Percentiles rank a stretch among this genome's conserved stretches.
Conservation (phyloP, 2,888 invertebrate genomes). For the Drosophila macrospina region DNA sequence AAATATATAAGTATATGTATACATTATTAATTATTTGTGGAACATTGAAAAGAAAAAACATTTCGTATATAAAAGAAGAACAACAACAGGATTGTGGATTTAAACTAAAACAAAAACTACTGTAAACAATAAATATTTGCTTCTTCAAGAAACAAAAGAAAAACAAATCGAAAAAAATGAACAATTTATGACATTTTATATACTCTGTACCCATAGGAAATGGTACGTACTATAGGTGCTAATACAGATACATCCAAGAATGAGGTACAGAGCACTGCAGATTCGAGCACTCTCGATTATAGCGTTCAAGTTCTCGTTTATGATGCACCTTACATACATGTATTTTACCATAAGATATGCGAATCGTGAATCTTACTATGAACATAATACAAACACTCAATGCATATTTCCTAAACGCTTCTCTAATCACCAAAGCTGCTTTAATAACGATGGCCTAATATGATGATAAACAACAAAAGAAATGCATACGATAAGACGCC, state of each 20-base stretch:
- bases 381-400: constrained; percentile 26
- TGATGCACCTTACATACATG: constrained; percentile 42
- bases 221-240: not conserved
- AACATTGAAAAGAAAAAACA: constrained; percentile 39
- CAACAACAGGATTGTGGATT: constrained; percentile 51
- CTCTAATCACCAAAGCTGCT: constrained; percentile 72
- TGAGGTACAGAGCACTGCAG: constrained; percentile 36
- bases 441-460: constrained; percentile 64
- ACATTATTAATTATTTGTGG: constrained; percentile 69
- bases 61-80: constrained; percentile 33
- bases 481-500: constrained; percentile 25
- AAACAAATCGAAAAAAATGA: constrained; percentile 31
- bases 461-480: constrained; percentile 16
- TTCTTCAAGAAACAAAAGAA: constrained; percentile 69
- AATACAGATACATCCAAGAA: not conserved
- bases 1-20: constrained; percentile 51
- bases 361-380: constrained; percentile 25
- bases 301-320: constrained; percentile 28
- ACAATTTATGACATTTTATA: constrained; percentile 23
- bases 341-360: constrained; percentile 36
- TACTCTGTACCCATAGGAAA: constrained; percentile 28
- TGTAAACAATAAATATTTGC: constrained; percentile 69
- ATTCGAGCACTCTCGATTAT: constrained; percentile 33
- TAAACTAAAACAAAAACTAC: constrained; percentile 46
- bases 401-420: constrained; percentile 58